Conservation (phyloP, 2,888 invertebrate species). For the Hemistola chrysoprasaria region DNA sequence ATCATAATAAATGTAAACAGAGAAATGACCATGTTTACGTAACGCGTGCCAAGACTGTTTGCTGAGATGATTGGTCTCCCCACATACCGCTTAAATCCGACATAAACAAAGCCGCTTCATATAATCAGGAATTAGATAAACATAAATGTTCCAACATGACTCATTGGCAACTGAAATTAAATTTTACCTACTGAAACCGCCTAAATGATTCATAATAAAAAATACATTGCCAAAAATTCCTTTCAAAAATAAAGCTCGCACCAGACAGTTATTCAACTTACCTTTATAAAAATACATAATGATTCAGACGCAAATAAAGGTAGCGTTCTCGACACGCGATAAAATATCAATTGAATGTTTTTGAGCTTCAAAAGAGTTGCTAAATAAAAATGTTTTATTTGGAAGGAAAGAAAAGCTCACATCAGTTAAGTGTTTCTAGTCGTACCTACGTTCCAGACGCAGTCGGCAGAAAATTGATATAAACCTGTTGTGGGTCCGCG, state of each 20-base stretch:
- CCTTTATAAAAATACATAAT: neutral
- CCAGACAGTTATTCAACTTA: conserved; percentile 19
- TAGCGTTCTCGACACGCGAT: neutral
- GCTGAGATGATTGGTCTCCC: conserved; percentile 56
- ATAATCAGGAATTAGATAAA: conserved; percentile 26
- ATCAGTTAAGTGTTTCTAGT: conserved; percentile 60
- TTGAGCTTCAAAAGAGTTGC: conserved; percentile 5
- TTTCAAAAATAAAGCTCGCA: conserved; percentile 18
- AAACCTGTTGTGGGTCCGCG: conserved; percentile 71
- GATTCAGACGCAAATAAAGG: too few relatives aligned
- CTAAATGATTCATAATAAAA: conserved; percentile 23
- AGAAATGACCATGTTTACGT: conserved; percentile 47
- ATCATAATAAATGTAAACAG: conserved; percentile 27
- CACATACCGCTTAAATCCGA: conserved; percentile 36
- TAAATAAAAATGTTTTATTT: conserved; percentile 35
- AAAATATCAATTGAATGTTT: conserved; percentile 5
- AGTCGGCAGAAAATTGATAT: conserved; percentile 78
- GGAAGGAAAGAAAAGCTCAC: conserved; percentile 51
- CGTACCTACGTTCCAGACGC: conserved; percentile 65
- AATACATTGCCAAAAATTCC: conserved; percentile 21
- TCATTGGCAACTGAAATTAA: conserved; percentile 20
- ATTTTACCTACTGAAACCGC: conserved; percentile 13
- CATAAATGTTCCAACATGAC: conserved; percentile 22
- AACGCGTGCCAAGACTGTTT: conserved; percentile 51
- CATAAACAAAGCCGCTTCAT: conserved; percentile 17